Conservation (phyloP, 2,797 vertebrate species). For the Vespertilio murinus region DNA sequence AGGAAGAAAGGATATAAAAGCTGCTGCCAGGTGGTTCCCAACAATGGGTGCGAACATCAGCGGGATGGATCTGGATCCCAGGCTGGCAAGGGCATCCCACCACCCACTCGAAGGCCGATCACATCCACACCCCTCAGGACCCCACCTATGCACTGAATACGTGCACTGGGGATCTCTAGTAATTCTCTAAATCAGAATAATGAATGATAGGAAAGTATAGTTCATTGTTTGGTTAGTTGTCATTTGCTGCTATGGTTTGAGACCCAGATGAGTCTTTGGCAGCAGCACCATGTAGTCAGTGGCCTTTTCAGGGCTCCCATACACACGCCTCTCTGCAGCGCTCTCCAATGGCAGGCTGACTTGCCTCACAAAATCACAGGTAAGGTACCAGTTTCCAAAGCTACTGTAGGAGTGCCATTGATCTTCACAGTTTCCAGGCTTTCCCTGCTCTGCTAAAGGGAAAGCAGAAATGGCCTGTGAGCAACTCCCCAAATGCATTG, state of each 20-base stretch:
- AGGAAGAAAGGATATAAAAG: too few relatives aligned
- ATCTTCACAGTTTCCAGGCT: not conserved
- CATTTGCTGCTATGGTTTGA: not conserved
- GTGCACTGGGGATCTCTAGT: too few relatives aligned
- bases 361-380: not conserved
- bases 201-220: not conserved
- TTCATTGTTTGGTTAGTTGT: not conserved
- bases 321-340: not conserved
- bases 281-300: not conserved
- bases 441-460: not conserved
- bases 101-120: too few relatives aligned
- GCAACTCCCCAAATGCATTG: not conserved
- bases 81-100: too few relatives aligned
- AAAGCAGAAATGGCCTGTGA: not conserved
- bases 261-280: not conserved
- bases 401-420: fast-evolving
- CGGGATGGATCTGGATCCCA: too few relatives aligned
- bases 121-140: too few relatives aligned
- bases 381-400: not conserved
- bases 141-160: too few relatives aligned
- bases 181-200: not conserved
- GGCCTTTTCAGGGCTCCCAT: not conserved
- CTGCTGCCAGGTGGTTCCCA: too few relatives aligned
- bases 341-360: not conserved
- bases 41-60: too few relatives aligned